Evolutionary conservation across 2,797 vertebrate genomes (phyloP), one percentile per base, ranked within the genome.

Genomic region (Cyclopterus lumpus): DNA sequence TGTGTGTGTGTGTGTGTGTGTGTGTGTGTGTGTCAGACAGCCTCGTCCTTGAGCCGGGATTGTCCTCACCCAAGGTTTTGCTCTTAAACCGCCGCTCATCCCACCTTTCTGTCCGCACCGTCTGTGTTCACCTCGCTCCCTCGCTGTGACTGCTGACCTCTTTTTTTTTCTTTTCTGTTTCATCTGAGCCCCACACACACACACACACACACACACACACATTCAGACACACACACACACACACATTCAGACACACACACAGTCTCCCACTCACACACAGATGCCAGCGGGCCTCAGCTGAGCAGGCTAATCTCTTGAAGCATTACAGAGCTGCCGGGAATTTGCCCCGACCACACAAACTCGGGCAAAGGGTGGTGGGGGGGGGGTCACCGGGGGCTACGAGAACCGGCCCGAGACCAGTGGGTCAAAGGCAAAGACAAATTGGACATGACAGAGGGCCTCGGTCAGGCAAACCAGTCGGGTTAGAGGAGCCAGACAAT

Each of bases 241-340:
- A n/a, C n/a, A n/a, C n/a, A n/a, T n/a, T n/a, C n/a, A n/a, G n/a
- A n/a, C 64, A 62, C 46, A 71, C 73, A 81, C 77, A 49, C 73
- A 54, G n/a, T n/a, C n/a, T 1, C 7, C n/a, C n/a, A 34, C 36
- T 38, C 46, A 18, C 51, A 53, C 73, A 57, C 64, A 63, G 53
- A 86, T 67, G 65, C 87, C 71, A 49, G 48, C 73, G 82, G 81
- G 85, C 85, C 92, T 94, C 89, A 91, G 91, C 88, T 92, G 92
- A 94, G 88, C 80, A 36, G 81, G 79, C 80, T 94, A 94, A 94
- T 93, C 93, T 91, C 85, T 75, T 75, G 53, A 91, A 91, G 91
- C 84, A 88, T 93, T 91, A 90, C 90, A 85, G 80, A 82, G 82
- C 84, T 89, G 88, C 86, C 49, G 67, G 92, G 90, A 93, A 94